Conservation (phyloP, 2,113 vertebrate genomes). For the Nyctereutes procyonoides region DNA sequence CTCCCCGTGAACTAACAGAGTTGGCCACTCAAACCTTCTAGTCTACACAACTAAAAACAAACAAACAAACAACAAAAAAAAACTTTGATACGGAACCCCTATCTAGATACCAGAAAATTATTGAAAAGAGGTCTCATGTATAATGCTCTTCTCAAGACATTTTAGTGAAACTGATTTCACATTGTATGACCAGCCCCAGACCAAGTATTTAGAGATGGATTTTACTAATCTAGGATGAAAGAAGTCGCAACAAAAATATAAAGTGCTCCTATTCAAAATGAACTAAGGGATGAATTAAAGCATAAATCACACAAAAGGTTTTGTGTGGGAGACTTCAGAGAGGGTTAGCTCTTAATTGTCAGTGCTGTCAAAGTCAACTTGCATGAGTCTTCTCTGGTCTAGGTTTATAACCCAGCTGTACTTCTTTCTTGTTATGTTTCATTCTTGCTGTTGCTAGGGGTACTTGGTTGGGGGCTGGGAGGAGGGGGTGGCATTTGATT, state of each 20-base stretch:
- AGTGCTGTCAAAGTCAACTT: neutral
- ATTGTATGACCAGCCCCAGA: neutral
- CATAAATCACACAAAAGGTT: neutral
- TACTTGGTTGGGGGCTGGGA: neutral
- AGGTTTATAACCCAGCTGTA: neutral
- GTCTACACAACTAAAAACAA: neutral
- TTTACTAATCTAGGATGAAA: slow-evolving; percentile 13
- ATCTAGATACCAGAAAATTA: neutral
- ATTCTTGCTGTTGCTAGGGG: neutral
- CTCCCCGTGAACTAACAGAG: neutral
- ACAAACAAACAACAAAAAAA: neutral
- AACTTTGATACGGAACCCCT: neutral
- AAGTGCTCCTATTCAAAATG: neutral
- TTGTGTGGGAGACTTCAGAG: neutral
- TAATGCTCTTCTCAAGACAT: neutral
- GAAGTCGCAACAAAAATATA: neutral
- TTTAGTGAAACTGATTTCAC: neutral
- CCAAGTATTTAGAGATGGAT: neutral
- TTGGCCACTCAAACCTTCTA: neutral
- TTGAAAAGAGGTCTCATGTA: neutral
- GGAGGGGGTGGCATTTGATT: neutral
- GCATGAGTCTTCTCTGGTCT: neutral
- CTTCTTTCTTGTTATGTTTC: neutral
- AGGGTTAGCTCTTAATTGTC: neutral
- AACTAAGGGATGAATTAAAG: slow-evolving; percentile 4